Evolutionary conservation across 2,888 invertebrate genomes (phyloP), one percentile per base, ranked within the genome.

Genomic region (Lasioglossum vierecki): DNA sequence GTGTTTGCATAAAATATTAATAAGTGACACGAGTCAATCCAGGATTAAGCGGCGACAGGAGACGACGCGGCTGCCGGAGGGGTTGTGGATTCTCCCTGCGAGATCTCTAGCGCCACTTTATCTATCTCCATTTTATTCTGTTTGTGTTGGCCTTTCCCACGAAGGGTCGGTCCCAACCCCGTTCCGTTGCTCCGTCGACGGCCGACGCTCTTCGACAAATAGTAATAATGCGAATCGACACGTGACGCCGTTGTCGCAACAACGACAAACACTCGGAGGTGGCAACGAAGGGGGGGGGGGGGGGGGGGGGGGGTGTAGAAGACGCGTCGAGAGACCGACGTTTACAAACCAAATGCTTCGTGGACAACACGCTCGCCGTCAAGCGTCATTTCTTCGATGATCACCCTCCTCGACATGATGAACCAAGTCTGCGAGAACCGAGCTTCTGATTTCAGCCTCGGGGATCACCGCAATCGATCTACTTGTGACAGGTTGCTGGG

Each of bases 1-100:
- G 92, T 94, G 95, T 95, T 95, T 94, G 95, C 94, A 95, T 95
- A 94, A 95, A 95, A 95, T 95, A 94, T 95, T 95, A 95, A 95
- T 95, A 95, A 95, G 94, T 93, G 94, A 94, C 94, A 95, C 94
- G 94, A 95, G 95, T 95, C 94, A 95, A 95, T 95, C 94, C 93
- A 91, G 94, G 95, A 95, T 95, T 95, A 95, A 85, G 84, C 35
- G 68, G 63, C 77, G 75, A 76, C 74, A 49, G 26, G 66, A 35
- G 76, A 73, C 46, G 53, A 26, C 57, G n/a, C n/a, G 57, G 57
- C 57, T 57, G n/a, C 57, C 57, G 9, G 49, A 44, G 66, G 60
- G 74, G 71, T 8, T 8, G 15, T 15, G 83, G 72, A 30, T 53
- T 75, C 39, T 70, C 57, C 57, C 57, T 57, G 57, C n/a, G 68